Conservation (phyloP, 2,113 vertebrate species). For the Myotis brandtii region DNA sequence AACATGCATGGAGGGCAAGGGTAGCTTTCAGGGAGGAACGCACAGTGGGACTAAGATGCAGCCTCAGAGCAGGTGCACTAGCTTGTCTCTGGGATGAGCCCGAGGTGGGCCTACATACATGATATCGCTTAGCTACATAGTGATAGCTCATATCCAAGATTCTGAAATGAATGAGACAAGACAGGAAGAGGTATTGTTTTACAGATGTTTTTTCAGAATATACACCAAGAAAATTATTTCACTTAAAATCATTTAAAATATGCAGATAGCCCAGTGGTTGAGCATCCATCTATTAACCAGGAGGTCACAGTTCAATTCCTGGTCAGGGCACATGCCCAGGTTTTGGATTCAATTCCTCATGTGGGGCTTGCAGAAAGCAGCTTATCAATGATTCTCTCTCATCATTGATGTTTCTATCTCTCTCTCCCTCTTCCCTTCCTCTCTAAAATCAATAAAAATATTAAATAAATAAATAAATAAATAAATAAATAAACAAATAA, state of each 20-base stretch:
- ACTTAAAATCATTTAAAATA: neutral
- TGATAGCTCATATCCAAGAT: neutral
- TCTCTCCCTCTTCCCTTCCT: no score
- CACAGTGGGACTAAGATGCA: neutral
- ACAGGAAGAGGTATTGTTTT: neutral
- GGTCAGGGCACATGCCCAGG: no score
- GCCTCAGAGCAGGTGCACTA: no score
- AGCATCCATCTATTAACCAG: no score
- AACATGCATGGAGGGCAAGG: neutral
- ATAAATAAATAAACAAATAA: no score
- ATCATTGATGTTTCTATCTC: no score
- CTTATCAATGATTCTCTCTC: no score
- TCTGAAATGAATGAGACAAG: neutral
- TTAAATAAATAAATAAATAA: no score
- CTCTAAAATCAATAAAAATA: no score
- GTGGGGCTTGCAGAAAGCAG: no score
- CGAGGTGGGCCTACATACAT: neutral
- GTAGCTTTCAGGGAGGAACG: neutral
- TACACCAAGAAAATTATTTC: neutral
- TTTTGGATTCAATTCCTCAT: no score
- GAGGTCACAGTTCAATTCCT: no score
- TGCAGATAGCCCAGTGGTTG: neutral
- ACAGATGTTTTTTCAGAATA: neutral
- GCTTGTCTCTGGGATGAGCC: neutral
- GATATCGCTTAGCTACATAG: neutral